phyloP scores from a whole-genome alignment of 2,113 vertebrate species.

The Maylandia zebra region DNA sequence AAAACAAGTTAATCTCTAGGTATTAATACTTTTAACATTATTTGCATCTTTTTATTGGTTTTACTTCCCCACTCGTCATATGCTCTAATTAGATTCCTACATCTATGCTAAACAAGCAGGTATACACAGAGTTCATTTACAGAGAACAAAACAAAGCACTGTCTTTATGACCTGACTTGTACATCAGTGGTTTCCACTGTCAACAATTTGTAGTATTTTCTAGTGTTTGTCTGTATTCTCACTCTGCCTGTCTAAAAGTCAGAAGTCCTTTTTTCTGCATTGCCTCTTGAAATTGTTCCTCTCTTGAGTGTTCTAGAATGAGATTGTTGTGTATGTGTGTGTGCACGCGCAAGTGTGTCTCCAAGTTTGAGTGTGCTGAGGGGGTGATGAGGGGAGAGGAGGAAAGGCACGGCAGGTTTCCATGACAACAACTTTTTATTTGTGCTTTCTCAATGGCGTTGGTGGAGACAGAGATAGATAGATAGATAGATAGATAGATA shows the following conservation, averaged over 20 bases:
- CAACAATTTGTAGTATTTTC: not conserved
- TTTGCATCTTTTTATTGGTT: not conserved
- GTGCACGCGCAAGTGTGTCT: not conserved
- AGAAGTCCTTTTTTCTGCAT: not conserved
- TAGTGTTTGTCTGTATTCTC: not conserved
- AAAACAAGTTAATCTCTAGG: not conserved
- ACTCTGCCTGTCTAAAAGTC: not conserved
- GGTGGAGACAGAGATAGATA: not conserved
- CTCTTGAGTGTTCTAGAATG: slow-evolving; percentile 19
- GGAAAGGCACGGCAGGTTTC: slow-evolving; percentile 58
- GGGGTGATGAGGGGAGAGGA: slow-evolving; percentile 31
- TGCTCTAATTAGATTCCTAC: not conserved
- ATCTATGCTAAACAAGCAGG: not conserved
- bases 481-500: not conserved
- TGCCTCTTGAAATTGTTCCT: not conserved
- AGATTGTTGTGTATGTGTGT: not conserved
- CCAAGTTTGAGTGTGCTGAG: slow-evolving; percentile 22
- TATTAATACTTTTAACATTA: not conserved
- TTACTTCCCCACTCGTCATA: not conserved
- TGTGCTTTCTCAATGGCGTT: slow-evolving; percentile 50
- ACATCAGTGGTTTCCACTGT: not conserved
- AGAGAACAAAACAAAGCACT: not conserved
- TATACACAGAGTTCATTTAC: not conserved
- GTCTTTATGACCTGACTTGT: not conserved
- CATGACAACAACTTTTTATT: slow-evolving; percentile 69